Evolutionary conservation across 2,888 invertebrate species (phyloP), one percentile per base, ranked within the genome.

Genomic region (Dasysyrphus tricinctus): DNA sequence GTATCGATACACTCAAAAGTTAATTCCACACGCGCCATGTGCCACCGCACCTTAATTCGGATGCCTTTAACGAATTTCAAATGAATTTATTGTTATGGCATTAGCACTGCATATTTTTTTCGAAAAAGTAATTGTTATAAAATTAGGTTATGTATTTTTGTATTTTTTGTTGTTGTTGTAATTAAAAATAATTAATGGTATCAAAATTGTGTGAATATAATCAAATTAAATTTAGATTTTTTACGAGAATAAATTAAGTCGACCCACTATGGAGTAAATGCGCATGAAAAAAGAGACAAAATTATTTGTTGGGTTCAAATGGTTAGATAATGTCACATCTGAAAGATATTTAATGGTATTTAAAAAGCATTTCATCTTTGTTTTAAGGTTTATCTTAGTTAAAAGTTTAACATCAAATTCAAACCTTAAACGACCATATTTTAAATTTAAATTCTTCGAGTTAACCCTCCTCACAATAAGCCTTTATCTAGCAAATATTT

Each of bases 31-130:
- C 24, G 61, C 39, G 42, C 37, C 8, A 42, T 61, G 9, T 61
- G 61, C 61, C 39, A 61, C 61, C 61, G 61, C 61, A 61, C 61
- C 61, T 61, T 24, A 61, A 61, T 42, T 61, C 2, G 39, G 24
- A 14, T 61, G 42, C 39, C 19, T 39, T 61, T 42, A 42, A 61
- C 61, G 61, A 61, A 61, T 61, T 61, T 61, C 8, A 61, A 59
- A 59, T 59, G 19, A 59, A 59, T 24, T 24, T 24, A 24, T 59
- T 14, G 59, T 59, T 37, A 39, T 61, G 14, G 61, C 24, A 42
- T 24, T 42, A 32, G 8, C 32, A 14, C 34, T n/a, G 56, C 51
- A 51, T 51, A 51, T 24, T 51, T 51, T n/a, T 11, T 11, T 24
- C 12, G 51, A 24, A 8, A 56, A 56, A 56, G 9, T 56, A 32